Base-by-base conservation (phyloP, 2,113 vertebrate genomes). In the Salvelinus fontinalis region DNA sequence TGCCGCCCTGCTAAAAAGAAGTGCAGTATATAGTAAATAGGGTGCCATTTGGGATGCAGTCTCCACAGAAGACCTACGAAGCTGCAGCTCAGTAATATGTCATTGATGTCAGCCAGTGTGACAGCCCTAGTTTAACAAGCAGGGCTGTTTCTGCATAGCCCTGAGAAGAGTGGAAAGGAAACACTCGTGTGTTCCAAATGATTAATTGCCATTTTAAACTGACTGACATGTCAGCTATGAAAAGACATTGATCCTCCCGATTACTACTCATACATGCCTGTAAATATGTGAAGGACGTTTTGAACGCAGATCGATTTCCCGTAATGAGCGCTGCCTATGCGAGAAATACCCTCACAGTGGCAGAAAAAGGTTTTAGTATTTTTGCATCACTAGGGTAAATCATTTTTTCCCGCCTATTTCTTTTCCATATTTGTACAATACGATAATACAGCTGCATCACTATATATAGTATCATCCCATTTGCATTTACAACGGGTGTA, bases 341-440 rank as follows among this genome's bases (percentile, higher is more conserved):
- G 54, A 20, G 20, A 57, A 5, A 20, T 57, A 57, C 54, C 54
- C 54, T 57, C 54, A 14, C 12, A 57, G 54, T 7, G 69, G 24
- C 9, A 71, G 60, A 11, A 66, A 57, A 57, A 57, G 54, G 54
- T 75, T 39, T 54, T 9, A 64, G 62, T 22, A 44, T 24, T 39
- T 78, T 70, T 73, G 66, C 75, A 67, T 80, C 54, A 57, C 54
- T 1, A 6, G 54, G 4, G 54, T 14, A 57, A 57, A 57, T 75
- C 72, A 74, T 26, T 16, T 44, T 44, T 44, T 11, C 8, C 39
- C 9, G 2, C 9, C 39, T 44, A 39, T 72, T 44, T 44, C 12
- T 74, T 80, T 70, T 34, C 22, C 16, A 73, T 18, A 80, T 70
- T 49, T 26, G 51, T 60, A 70, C 39, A 44, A 44, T 44, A 44